Evolutionary conservation across 2,888 invertebrate genomes (phyloP).

Genomic region (Pristionchus japonicus): DNA sequence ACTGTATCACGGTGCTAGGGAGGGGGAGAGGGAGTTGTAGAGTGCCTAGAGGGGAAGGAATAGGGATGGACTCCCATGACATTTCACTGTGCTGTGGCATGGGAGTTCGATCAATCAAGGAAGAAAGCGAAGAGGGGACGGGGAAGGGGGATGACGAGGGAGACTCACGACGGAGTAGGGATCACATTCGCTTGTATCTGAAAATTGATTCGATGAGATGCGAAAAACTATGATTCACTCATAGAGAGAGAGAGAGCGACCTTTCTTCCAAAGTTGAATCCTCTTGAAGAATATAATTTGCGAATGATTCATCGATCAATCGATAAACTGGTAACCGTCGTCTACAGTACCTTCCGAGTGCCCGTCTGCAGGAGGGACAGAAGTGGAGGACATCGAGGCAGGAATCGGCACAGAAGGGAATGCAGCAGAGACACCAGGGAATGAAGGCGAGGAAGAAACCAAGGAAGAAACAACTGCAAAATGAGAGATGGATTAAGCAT

Average conservation of each 20-base stretch:
- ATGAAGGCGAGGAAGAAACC: constrained; percentile 70
- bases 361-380: constrained; percentile 71
- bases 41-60: background rate
- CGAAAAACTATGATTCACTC: too few species aligned
- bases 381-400: constrained; percentile 71
- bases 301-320: background rate
- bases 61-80: background rate
- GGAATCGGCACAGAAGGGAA: constrained; percentile 71
- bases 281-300: background rate
- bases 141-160: background rate
- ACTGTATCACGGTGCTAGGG: background rate
- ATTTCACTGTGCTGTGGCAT: background rate
- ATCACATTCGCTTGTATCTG: constrained; percentile 37
- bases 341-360: constrained; percentile 64
- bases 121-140: background rate
- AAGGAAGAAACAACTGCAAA: constrained; percentile 62
- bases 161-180: constrained; percentile 38
- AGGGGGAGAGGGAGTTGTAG: background rate
- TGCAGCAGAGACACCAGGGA: constrained; percentile 68
- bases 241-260: too few species aligned
- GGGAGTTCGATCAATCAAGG: constrained; percentile 22
- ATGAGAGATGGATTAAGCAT: too few species aligned
- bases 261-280: too few species aligned
- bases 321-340: background rate
- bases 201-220: too few species aligned